Evolutionary conservation across 2,797 vertebrate species (phyloP).

Genomic region (Amblyopsis hoosieri): DNA sequence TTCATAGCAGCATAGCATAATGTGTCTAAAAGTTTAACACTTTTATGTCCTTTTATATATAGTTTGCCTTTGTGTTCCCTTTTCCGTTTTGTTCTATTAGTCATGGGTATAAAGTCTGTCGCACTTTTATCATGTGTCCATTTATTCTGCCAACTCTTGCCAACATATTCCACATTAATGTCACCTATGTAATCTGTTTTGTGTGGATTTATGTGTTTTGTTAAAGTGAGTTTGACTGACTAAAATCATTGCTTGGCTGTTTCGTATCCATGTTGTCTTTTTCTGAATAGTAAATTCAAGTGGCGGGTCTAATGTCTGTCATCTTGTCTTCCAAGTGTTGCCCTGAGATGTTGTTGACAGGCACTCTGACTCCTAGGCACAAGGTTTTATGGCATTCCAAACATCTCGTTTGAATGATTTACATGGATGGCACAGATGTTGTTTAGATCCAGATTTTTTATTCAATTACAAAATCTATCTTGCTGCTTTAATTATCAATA

Average conservation of each 20-base stretch:
- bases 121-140: not conserved
- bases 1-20: conserved; percentile 26
- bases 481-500: conserved; percentile 83
- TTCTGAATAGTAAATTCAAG: conserved; percentile 55
- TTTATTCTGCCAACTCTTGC: no score
- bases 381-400: conserved; percentile 75
- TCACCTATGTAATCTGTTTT: conserved; percentile 9
- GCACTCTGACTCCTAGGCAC: conserved; percentile 72
- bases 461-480: conserved; percentile 84
- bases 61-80: conserved; percentile 7
- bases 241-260: conserved; percentile 8
- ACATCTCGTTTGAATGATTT: conserved; percentile 83
- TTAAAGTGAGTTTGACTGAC: not conserved
- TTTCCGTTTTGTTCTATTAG: not conserved
- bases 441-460: conserved; percentile 82
- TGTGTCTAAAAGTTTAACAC: conserved; percentile 66
- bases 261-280: conserved; percentile 44
- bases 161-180: no score
- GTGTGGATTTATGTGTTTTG: conserved; percentile 18
- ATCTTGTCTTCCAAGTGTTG: conserved; percentile 57
- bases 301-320: conserved; percentile 66
- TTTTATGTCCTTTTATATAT: conserved; percentile 47
- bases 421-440: conserved; percentile 84
- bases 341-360: conserved; percentile 71
- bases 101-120: not conserved